phyloP scores from a whole-genome alignment of 2,113 vertebrate species.

The Cyprinus carpio region DNA sequence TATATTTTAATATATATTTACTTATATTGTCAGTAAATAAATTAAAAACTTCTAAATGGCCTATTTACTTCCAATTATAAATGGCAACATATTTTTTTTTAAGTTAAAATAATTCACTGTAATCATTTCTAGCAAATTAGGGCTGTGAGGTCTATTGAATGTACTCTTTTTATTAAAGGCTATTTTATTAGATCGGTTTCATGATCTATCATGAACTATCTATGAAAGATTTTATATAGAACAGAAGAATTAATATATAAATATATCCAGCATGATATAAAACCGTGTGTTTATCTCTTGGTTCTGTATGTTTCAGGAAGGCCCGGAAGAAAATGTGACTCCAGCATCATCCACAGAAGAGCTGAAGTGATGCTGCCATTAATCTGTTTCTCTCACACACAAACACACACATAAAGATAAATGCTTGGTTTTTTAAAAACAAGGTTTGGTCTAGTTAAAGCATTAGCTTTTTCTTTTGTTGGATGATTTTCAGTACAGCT shows the following conservation, averaged over 20 bases:
- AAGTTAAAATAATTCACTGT: too few species aligned
- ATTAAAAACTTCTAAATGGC: too few species aligned
- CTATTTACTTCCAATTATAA: too few species aligned
- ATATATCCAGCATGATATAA: not conserved
- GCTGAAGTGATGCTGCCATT: conserved; percentile 63
- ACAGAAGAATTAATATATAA: not conserved
- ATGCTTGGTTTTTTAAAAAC: not conserved
- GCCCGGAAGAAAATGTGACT: conserved; percentile 66
- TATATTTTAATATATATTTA: too few species aligned
- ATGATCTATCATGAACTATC: too few species aligned
- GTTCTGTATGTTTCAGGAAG: conserved; percentile 67
- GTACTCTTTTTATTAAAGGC: too few species aligned
- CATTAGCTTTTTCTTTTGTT: not conserved
- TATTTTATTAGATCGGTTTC: too few species aligned
- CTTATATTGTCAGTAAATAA: too few species aligned
- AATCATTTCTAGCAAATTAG: too few species aligned
- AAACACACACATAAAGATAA: not conserved
- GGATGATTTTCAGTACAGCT: not conserved
- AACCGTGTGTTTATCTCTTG: not conserved
- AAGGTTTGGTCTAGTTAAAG: not conserved
- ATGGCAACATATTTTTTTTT: too few species aligned
- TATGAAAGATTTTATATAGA: too few species aligned
- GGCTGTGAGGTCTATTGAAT: too few species aligned
- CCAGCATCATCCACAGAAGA: conserved; percentile 69
- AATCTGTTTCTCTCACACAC: conserved; percentile 17